Evolutionary conservation across 2,113 vertebrate species (phyloP), one percentile per base, ranked within the genome.

Genomic region (Pseudolaguvia tuberculata): DNA sequence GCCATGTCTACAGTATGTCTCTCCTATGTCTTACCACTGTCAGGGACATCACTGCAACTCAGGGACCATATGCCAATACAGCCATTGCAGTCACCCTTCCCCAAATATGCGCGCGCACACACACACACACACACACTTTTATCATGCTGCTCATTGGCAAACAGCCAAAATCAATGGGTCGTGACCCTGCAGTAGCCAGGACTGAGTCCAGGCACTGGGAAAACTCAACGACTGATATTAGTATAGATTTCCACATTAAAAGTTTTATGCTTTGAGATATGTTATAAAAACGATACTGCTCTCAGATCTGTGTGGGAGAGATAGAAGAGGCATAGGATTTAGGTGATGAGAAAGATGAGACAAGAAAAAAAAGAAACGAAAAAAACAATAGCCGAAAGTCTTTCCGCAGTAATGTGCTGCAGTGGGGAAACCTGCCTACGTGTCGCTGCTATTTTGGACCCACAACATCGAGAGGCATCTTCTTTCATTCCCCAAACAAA

Each of bases 401-500:
- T 78, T 89, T 88, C 79, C 86, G 80, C 78, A 80, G 80, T 76
- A 80, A 72, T 79, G 73, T 78, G 69, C 83, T 88, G 83, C 76
- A 76, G 72, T 72, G 55, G 68, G 76, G 68, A 56, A 71, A 61
- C 50, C 59, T 72, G 79, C 67, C 61, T 73, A 79, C 58, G 55
- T 79, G 73, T 73, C 65, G 67, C 63, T 66, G 50, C 3, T 72
- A 75, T 70, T 55, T 55, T 70, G 70, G 42, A 70, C 42, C 15
- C 50, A 42, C 27, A 47, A 42, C 56, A 23, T 72, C 51, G 45
- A 23, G 27, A 42, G 75, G 1, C 48, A 17, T 73, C 51, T 58
- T 72, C 48, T 73, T 58, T 25, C 70, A 14, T 50, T 62, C 15
- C 50, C 74, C 57, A 39, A 66, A 31, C 52, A 67, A 47, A 55